A percentile compares a stretch with the other conserved stretches of the same genome.
phyloP scores from a whole-genome alignment of 1,140 invertebrate genomes.

The Bicyclus anynana region DNA sequence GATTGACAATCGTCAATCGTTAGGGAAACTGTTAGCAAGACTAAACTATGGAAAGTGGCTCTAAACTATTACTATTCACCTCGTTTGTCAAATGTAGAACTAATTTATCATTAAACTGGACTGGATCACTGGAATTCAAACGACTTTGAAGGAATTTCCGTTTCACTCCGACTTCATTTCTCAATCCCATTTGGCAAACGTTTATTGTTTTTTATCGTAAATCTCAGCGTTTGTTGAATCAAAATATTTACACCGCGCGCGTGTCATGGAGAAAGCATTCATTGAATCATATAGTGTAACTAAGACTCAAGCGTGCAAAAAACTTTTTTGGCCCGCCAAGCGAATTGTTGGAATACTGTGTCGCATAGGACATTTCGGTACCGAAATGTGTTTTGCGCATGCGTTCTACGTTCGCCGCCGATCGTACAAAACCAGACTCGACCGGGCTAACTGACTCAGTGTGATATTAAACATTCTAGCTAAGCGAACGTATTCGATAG shows the following conservation, averaged over 20 bases:
- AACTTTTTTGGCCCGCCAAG: slow-evolving; percentile 57
- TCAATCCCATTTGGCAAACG: slow-evolving; percentile 10
- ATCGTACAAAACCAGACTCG: slow-evolving; percentile 66
- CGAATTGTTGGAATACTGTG: slow-evolving; percentile 61
- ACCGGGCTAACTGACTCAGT: slow-evolving; percentile 67
- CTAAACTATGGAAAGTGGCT: too few relatives aligned
- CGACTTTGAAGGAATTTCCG: slow-evolving; percentile 6
- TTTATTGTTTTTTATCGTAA: background rate
- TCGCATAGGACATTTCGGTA: slow-evolving; percentile 46
- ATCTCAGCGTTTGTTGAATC: slow-evolving; percentile 10
- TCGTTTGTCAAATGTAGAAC: background rate
- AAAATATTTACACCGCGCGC: slow-evolving; percentile 31
- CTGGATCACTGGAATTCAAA: background rate
- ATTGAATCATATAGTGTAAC: slow-evolving; percentile 54
- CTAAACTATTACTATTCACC: too few relatives aligned
- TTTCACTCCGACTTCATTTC: slow-evolving; percentile 1
- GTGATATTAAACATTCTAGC: slow-evolving; percentile 72
- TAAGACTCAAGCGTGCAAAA: slow-evolving; percentile 29
- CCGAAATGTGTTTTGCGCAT: slow-evolving; percentile 48
- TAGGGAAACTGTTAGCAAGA: too few relatives aligned
- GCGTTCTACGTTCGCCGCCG: slow-evolving; percentile 45
- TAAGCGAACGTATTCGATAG: slow-evolving; percentile 49
- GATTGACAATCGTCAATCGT: too few relatives aligned
- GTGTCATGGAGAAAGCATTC: slow-evolving; percentile 57
- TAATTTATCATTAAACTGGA: background rate